Base-by-base conservation (phyloP, 2,888 invertebrate genomes). In the Eristalis tenax region DNA sequence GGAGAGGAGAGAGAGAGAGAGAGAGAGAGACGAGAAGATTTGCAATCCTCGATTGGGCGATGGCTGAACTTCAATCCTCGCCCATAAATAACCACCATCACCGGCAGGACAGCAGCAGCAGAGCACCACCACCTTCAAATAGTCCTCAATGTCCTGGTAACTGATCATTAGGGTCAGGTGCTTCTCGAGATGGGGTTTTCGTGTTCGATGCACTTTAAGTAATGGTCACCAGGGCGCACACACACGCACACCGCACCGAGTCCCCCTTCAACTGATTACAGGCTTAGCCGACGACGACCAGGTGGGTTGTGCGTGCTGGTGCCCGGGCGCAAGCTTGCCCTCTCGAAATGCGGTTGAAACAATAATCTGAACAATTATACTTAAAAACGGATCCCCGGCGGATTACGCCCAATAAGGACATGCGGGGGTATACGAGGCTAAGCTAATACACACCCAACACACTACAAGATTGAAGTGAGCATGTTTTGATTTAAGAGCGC, bases 331-430 rank as follows among this genome's bases (percentile, higher is more conserved):
- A 4, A 50, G 50, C 18, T 18, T 69, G 66, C 59, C 35, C 50
- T 23, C 63, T 43, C 74, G 63, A 75, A 82, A 82, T 78, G 75
- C 74, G 57, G 68, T 83, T 59, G 73, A 69, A 74, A 73, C 79
- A 83, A 83, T 87, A 80, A 87, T 87, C 83, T 76, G 73, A 83
- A 73, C 87, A 87, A 87, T 87, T 73, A 87, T 76, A 80, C 87
- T 87, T 87, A 80, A 87, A 83, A 87, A 73, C 75, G 83, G 64
- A 87, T 83, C 64, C 76, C 35, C 18, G 73, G 76, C 76, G 83
- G 83, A 83, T 87, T 87, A 87, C 83, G 50, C 18, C 43, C 43
- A 50, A n/a, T 50, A 15, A 78, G 64, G 61, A 79, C 40, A 40
- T 18, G 28, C 28, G 28, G 28, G 26, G 26, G 26, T n/a, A n/a